Evolutionary conservation across 2,888 invertebrate species (phyloP), one percentile per base, ranked within the genome.

Genomic region (Podabrus alpinus): DNA sequence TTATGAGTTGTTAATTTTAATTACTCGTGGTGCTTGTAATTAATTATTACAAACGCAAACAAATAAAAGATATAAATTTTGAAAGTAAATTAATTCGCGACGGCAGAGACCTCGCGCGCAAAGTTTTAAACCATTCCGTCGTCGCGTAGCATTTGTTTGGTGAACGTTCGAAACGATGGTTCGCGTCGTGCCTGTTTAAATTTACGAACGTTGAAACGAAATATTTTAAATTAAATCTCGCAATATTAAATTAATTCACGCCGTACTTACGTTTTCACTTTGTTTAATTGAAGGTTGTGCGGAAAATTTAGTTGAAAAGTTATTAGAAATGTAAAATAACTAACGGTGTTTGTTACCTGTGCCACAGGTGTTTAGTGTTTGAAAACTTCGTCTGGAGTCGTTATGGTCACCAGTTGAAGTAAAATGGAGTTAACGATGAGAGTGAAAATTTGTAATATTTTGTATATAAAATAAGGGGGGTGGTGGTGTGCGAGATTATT

Each of bases 291-390:
- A 62, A 62, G 19, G 62, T 62, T 17, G 15, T 19, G 17, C 19
- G 17, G 62, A 17, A 62, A 19, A 62, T 62, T 45, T 11, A 21
- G 17, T 62, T 62, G 3, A 29, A 29, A 64, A 71, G n/a, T 61
- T 24, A 15, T 69, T 75, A 66, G 61, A 73, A 73, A 68, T 73
- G 59, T 70, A 68, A 72, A 76, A 68, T 75, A 68, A 62, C 59
- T 74, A 78, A 78, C 78, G 78, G 80, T 80, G 78, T 77, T 78
- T 69, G 76, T 68, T 77, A 79, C 77, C 76, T 75, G 73, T 77
- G 76, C 79, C 77, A 80, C 79, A 80, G 80, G 80, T 80, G 80
- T 79, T 77, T 75, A 59, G 24, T 72, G 74, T 68, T 74, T 72
- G 69, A 74, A 62, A 69, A 72, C 72, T 69, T 77, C 71, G 71